phyloP scores from a whole-genome alignment of 2,888 invertebrate genomes.

The Odontocolon sp. region DNA sequence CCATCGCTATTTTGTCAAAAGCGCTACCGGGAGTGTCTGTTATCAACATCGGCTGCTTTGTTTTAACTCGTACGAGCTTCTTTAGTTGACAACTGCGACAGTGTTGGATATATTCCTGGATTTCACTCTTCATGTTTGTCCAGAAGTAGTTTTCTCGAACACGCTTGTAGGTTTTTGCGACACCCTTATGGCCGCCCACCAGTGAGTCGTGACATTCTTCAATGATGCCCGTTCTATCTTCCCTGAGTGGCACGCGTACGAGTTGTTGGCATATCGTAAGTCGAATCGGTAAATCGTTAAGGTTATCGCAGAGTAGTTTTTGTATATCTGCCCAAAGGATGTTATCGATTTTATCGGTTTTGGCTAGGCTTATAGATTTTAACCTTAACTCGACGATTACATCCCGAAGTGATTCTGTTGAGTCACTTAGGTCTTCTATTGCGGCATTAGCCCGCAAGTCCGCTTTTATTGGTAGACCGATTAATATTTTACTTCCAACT shows the following conservation, averaged over 20 bases:
- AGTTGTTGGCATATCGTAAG: background rate
- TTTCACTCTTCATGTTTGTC: constrained; percentile 45
- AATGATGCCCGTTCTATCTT: constrained; percentile 18
- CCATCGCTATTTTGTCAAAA: constrained; percentile 51
- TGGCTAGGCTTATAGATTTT: background rate
- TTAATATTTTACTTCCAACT: background rate
- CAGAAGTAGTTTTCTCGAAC: constrained; percentile 37
- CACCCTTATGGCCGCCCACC: constrained; percentile 32
- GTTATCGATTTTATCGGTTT: background rate
- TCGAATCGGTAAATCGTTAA: background rate
- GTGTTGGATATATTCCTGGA: constrained; percentile 41
- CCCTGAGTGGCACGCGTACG: background rate
- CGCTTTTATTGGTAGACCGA: background rate
- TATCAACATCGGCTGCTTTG: constrained; percentile 45
- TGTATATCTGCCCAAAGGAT: background rate
- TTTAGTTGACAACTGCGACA: constrained; percentile 43
- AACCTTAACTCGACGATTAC: background rate
- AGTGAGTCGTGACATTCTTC: constrained; percentile 15
- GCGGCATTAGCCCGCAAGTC: background rate
- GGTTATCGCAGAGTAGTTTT: background rate
- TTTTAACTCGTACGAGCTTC: constrained; percentile 41
- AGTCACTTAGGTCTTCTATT: background rate
- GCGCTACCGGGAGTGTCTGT: constrained; percentile 45
- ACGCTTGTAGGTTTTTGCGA: constrained; percentile 38
- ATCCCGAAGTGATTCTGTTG: background rate